Conservation (phyloP, 2,113 vertebrate genomes). For the Halichoerus grypus region DNA sequence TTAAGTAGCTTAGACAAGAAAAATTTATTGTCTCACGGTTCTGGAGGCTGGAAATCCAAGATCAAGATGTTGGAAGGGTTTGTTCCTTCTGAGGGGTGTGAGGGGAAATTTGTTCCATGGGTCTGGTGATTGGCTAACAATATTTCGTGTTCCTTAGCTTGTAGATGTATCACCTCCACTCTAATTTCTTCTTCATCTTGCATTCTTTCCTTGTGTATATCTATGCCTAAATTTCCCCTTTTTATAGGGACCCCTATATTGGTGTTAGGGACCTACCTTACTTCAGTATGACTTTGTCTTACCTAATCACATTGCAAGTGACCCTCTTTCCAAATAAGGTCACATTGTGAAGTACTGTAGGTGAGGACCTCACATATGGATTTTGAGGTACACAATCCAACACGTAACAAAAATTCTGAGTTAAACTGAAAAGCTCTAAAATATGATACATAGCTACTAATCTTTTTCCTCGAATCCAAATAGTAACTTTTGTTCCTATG, state of each 20-base stretch:
- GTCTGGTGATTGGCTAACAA: background rate
- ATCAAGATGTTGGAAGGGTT: background rate
- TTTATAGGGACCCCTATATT: background rate
- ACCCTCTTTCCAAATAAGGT: background rate
- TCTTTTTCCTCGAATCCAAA: background rate
- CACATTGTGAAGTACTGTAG: background rate
- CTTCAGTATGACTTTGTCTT: too few relatives aligned
- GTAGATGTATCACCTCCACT: fast-evolving
- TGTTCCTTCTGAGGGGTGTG: background rate
- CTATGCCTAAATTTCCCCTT: background rate
- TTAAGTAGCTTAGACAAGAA: background rate
- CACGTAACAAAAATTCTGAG: background rate
- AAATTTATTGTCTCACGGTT: background rate
- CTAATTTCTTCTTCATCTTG: background rate
- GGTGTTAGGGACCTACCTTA: background rate
- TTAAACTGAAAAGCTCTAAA: background rate
- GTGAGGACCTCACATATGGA: background rate
- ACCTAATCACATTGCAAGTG: background rate
- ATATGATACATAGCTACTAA: background rate
- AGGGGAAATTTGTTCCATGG: too few relatives aligned
- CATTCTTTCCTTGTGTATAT: fast-evolving
- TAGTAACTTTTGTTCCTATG: background rate
- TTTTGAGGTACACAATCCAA: background rate
- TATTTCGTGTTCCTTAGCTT: background rate
- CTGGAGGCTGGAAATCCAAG: background rate